phyloP scores from a whole-genome alignment of 2,888 invertebrate genomes.

The Dione juno region DNA sequence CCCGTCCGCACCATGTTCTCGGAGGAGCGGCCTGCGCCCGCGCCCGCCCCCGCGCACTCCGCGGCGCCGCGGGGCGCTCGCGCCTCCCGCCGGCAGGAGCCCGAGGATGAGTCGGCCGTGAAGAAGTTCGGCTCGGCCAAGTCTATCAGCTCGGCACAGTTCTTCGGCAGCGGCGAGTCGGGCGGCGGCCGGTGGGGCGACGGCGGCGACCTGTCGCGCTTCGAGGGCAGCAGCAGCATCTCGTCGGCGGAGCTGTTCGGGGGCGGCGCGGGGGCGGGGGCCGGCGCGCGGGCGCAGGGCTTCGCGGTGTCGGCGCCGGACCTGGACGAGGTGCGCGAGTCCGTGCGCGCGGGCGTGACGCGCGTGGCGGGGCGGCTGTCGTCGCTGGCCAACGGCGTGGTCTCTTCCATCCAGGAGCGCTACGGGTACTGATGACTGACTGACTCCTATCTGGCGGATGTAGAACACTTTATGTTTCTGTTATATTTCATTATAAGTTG shows the following conservation, averaged over 20 bases:
- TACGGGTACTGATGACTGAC: slow-evolving; percentile 83
- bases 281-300: slow-evolving; percentile 52
- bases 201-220: slow-evolving; percentile 86
- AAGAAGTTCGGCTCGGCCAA: slow-evolving; percentile 99
- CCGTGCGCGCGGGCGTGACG: slow-evolving; percentile 97
- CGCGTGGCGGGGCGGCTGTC: slow-evolving; percentile 97
- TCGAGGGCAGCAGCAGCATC: slow-evolving; percentile 97
- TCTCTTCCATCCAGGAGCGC: slow-evolving; percentile 94
- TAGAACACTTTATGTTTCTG: not conserved
- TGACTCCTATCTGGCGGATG: not conserved
- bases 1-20: slow-evolving; percentile 69
- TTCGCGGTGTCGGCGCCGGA: slow-evolving; percentile 86
- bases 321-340: slow-evolving; percentile 98
- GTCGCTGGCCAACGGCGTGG: slow-evolving; percentile 96
- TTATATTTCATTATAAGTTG: not conserved
- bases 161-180: slow-evolving; percentile 87
- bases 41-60: slow-evolving; percentile 38
- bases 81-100: slow-evolving; percentile 41
- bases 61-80: slow-evolving; percentile 37
- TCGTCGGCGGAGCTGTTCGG: slow-evolving; percentile 98
- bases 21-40: slow-evolving; percentile 37
- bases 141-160: slow-evolving; percentile 98
- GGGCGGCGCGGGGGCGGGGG: slow-evolving; percentile 52
- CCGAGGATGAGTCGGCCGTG: slow-evolving; percentile 89
- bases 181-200: slow-evolving; percentile 68